A percentile compares a stretch with the other conserved stretches of the same genome.
Conservation (phyloP, 2,113 vertebrate genomes). For the Craseonycteris thonglongyai region DNA sequence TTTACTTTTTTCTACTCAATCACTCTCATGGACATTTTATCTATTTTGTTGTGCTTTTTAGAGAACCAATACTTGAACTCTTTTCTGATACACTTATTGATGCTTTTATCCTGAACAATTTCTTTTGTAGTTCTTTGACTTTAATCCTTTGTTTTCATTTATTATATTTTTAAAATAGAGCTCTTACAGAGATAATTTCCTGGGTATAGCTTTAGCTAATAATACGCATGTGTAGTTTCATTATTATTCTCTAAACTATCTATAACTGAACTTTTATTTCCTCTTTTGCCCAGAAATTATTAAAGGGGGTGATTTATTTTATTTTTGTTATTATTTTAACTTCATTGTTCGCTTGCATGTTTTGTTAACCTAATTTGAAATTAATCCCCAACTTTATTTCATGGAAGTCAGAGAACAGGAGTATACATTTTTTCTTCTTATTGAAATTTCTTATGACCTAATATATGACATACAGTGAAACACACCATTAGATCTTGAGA, state of each 20-base stretch:
- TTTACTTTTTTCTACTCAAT: neutral
- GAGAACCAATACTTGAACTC: neutral
- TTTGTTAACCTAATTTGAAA: slow-evolving; percentile 22
- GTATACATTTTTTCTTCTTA: neutral
- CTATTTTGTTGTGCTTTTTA: neutral
- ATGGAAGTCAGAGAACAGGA: neutral
- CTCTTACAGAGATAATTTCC: neutral
- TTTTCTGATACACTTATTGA: slow-evolving; percentile 8
- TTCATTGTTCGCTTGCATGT: neutral
- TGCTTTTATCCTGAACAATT: neutral
- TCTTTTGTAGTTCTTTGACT: neutral
- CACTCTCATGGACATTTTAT: neutral
- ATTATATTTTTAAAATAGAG: neutral
- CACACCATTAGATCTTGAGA: neutral
- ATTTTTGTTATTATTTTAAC: slow-evolving; percentile 19
- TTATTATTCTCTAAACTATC: neutral
- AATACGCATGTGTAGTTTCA: neutral
- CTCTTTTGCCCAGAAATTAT: slow-evolving; percentile 12
- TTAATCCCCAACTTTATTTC: slow-evolving; percentile 1
- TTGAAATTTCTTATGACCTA: neutral
- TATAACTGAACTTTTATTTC: neutral
- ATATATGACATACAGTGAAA: neutral
- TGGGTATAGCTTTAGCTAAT: neutral
- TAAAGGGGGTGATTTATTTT: neutral
- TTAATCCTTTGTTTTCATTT: neutral